Evolutionary conservation across 2,797 vertebrate genomes (phyloP).

Genomic region (Phoeniculus purpureus): DNA sequence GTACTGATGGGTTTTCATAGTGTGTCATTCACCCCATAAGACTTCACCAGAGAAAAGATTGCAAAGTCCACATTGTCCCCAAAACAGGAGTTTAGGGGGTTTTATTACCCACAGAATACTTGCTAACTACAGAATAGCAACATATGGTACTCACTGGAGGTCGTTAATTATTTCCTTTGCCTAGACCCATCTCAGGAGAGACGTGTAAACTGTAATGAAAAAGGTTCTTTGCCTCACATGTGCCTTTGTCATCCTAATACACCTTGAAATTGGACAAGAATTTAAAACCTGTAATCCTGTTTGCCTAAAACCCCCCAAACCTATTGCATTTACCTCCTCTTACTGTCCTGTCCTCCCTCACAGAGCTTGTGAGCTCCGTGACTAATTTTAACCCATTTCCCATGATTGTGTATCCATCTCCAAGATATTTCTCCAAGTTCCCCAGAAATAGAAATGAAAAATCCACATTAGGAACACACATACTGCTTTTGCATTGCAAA

Average conservation of each 20-base stretch:
- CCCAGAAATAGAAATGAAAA: not conserved
- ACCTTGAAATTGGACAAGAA: conserved; percentile 16
- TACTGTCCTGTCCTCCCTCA: not conserved
- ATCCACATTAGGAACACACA: not conserved
- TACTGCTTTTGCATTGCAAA: not conserved
- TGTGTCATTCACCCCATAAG: not conserved
- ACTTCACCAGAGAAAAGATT: not conserved
- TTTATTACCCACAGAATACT: not conserved
- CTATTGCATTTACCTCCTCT: not conserved
- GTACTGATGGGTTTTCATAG: not conserved
- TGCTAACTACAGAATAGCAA: not conserved
- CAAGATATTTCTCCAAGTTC: not conserved
- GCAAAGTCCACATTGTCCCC: not conserved
- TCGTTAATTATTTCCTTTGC: not conserved
- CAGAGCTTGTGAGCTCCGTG: not conserved
- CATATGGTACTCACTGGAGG: not conserved
- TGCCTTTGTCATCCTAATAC: not conserved
- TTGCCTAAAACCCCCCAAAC: not conserved
- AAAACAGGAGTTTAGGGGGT: not conserved
- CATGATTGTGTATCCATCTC: not conserved
- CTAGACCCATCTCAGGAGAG: not conserved
- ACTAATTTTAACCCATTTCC: not conserved
- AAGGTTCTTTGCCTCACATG: not conserved
- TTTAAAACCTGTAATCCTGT: not conserved
- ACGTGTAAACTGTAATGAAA: not conserved